These are phyloP conservation scores for Notarius lentiginosus DNA, from an alignment of 2,113 vertebrate species.

Conservation along the genomic window DNA sequence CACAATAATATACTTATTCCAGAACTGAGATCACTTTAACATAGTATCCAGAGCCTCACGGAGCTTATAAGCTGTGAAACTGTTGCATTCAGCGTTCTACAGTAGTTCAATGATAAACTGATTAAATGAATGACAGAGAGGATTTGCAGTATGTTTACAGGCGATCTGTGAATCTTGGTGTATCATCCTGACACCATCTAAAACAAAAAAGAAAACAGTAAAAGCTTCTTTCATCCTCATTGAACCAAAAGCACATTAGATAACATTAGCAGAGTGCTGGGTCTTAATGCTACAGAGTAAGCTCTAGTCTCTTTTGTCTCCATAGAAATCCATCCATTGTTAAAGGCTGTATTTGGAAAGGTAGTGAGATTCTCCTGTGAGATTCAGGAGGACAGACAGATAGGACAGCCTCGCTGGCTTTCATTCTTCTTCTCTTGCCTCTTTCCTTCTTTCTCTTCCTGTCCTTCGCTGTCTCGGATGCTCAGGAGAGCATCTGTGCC, in stretches of 20 bases:
- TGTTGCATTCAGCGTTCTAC: neutral
- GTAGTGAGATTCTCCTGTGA: constrained; percentile 23
- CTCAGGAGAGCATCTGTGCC: constrained; percentile 12
- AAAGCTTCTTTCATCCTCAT: neutral
- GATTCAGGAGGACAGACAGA: constrained; percentile 42
- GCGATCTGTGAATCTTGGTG: neutral
- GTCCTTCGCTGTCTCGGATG: constrained; percentile 9
- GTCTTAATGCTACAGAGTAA: constrained; percentile 6
- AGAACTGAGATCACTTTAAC: neutral
- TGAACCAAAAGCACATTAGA: neutral
- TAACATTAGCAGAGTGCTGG: neutral
- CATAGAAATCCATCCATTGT: constrained; percentile 40
- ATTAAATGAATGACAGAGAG: neutral
- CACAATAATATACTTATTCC: neutral
- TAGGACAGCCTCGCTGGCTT: constrained; percentile 15
- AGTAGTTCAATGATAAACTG: neutral
- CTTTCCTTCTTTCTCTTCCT: constrained; percentile 24
- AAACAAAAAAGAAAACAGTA: neutral
- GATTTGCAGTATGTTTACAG: neutral
- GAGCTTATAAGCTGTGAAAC: neutral
- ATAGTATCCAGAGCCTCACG: neutral
- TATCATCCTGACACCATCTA: neutral
- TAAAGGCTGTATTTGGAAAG: neutral
- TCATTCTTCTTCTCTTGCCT: constrained; percentile 4
- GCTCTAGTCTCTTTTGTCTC: constrained; percentile 36